Base-by-base conservation (phyloP, 2,797 vertebrate species). In the Hippoglossus hippoglossus region DNA sequence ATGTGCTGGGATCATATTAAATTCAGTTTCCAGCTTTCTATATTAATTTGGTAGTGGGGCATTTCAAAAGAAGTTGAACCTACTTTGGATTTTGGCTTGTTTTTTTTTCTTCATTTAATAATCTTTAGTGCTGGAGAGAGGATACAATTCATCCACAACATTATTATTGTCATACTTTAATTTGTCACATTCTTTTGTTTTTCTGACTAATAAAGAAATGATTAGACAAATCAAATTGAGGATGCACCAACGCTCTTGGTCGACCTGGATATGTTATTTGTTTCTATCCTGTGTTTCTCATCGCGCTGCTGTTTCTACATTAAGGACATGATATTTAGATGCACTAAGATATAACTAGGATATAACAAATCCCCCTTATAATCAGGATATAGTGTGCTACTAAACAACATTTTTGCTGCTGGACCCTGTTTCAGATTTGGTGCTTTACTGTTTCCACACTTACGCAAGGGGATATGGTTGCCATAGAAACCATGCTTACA, bases 401-500 rank as follows among this genome's bases (percentile, higher is more conserved):
- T 55, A 19, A 59, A 47, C 63, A 22, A 53, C 36, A 72, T 77
- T n/a, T 21, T 67, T 53, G 21, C 72, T 82, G 61, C 65, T 57
- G 64, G 79, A 73, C 69, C 63, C 51, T 61, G 54, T 73, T 77
- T 78, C 39, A 60, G 55, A 84, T 82, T 68, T 34, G 5, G 52
- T 71, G 58, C 71, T 81, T 56, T 66, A 60, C 59, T 31, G 26
- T 69, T 71, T 78, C 73, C 49, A 65, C 76, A 76, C 63, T 53
- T 50, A 41, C 73, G 62, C 63, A 72, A 51, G 28, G 63, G 66
- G 67, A 78, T 78, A 88, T 82, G 80, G 92, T 94, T 86, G 70
- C 91, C 89, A 92, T 92, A 81, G 91, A 82, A 91, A 93, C 89
- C 53, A 49, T 82, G 79, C 73, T 83, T 90, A 81, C 79, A 85